Evolutionary conservation across 2,797 vertebrate genomes (phyloP), one percentile per base, ranked within the genome.

Genomic region (Dallia pectoralis): DNA sequence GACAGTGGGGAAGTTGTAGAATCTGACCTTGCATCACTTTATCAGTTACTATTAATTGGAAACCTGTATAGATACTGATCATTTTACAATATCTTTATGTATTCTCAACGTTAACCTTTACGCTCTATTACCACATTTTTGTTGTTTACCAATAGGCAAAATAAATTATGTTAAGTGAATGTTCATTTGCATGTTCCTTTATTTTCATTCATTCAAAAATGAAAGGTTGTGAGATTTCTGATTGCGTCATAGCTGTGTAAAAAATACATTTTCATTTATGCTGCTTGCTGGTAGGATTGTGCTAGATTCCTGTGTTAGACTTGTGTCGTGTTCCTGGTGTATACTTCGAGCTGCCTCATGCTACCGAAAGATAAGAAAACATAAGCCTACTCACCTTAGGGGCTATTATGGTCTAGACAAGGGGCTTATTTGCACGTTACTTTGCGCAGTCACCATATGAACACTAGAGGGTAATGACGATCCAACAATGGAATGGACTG

Each of bases 161-260:
- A 68, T 68, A 68, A 51, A 68, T 25, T 68, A 22, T 49, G 44
- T 49, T 12, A 47, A 49, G 11, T 47, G 9, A 22, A 22, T 68
- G 5, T 25, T 68, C 12, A 4, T 16, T 68, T 48, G 6, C 12
- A 36, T 36, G 33, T 36, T 36, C 33, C 33, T 36, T 51, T 16
- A 49, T 49, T 51, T 18, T 51, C 16, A 53, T 53, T 53, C 49
- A 53, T n/a, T n/a, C 53, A 56, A 56, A 22, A 56, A 22, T 12
- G 19, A n/a, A 56, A 25, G 53, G n/a, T 56, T 4, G 40, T 14
- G 12, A 44, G 53, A 56, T 56, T 11, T 9, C 53, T 12, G 53
- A 12, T 49, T 18, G 48, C 15, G 48, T 3, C 18, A 3, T 49
- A 49, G 14, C 18, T 49, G 4, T n/a, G n/a, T n/a, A n/a, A 49